Evolutionary conservation across 92 coral and sea anemone genomes (phyloP), one percentile per base, ranked within the genome.

Genomic region (Porites evermanni): DNA sequence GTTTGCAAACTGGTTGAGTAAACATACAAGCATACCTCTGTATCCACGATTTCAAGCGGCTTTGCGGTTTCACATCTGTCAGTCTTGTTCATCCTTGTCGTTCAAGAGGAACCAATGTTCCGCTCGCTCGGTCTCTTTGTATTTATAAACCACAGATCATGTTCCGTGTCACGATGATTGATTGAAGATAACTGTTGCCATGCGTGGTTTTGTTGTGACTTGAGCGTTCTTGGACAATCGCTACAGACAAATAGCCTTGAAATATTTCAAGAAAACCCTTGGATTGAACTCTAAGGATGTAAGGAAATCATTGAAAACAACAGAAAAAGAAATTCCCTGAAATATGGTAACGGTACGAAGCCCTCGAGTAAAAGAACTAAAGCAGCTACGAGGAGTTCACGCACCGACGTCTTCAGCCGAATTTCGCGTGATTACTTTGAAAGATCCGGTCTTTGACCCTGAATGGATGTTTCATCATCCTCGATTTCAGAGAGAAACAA

Each of bases 401-500:
- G 7, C 24, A 18, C 17, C 64, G 1, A 61, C 64, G 52, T 21
- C 44, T 2, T 74, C 24, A 9, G 64, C 47, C 3, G 87, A 83
- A 75, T 84, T 72, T 73, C 44, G 86, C 12, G 83, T 60, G 38
- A 67, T 73, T 20, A 74, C 84, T 29, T 61, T 80, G 53, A 51
- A 74, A 47, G 87, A 83, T 11, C 87, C 87, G 2, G 53, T 75
- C 11, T 24, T 74, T 2, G 87, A 83, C 26, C 87, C 87, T 6
- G 80, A 73, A 67, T 83, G 87, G 87, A 20, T 83, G 54, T 83
- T 74, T 63, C 72, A 73, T 17, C 87, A 83, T 74, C 87, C 81
- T 26, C 84, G 84, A 53, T 76, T 86, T 32, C 90, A 65, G 38
- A 70, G 79, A 21, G 83, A 69, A 3, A 51, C 75, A 50, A 77